Conservation (phyloP, 2,888 invertebrate genomes). For the Pandemis cinnamomeana region DNA sequence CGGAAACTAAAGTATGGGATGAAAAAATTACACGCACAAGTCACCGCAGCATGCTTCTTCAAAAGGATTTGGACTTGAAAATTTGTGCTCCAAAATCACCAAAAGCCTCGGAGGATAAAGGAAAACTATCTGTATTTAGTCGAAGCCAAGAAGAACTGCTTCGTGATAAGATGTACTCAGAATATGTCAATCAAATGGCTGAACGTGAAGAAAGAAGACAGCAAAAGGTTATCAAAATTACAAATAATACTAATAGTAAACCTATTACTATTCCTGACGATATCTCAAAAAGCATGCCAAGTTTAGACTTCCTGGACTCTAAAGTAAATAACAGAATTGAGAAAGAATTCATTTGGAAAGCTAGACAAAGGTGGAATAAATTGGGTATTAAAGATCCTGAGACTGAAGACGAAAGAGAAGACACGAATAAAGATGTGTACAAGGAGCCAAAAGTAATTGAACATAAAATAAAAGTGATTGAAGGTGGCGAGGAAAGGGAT, state of each 20-base stretch:
- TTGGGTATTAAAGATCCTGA: constrained; percentile 88
- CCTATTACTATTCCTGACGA: constrained; percentile 53
- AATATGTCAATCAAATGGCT: constrained; percentile 91
- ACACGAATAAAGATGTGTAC: constrained; percentile 63
- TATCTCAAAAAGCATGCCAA: constrained; percentile 72
- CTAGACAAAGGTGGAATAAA: constrained; percentile 88
- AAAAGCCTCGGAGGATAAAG: constrained; percentile 49
- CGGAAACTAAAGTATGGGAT: constrained; percentile 64
- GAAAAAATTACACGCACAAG: constrained; percentile 59
- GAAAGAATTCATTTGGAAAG: constrained; percentile 91
- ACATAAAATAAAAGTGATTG: constrained; percentile 86
- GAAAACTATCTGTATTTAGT: constrained; percentile 72
- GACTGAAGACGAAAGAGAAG: constrained; percentile 84
- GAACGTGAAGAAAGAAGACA: constrained; percentile 91
- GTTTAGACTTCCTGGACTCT: constrained; percentile 65
- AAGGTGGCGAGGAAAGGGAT: constrained; percentile 86
- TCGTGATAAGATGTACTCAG: constrained; percentile 92
- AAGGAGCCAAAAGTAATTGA: constrained; percentile 74
- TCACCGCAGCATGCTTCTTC: constrained; percentile 73
- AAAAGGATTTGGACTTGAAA: constrained; percentile 70
- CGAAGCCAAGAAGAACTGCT: constrained; percentile 89
- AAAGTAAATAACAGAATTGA: constrained; percentile 85
- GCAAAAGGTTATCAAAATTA: constrained; percentile 92
- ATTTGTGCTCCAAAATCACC: constrained; percentile 45
- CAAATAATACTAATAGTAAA: constrained; percentile 85